phyloP scores from a whole-genome alignment of 1,140 invertebrate genomes.

The Dreissena rostriformis region DNA sequence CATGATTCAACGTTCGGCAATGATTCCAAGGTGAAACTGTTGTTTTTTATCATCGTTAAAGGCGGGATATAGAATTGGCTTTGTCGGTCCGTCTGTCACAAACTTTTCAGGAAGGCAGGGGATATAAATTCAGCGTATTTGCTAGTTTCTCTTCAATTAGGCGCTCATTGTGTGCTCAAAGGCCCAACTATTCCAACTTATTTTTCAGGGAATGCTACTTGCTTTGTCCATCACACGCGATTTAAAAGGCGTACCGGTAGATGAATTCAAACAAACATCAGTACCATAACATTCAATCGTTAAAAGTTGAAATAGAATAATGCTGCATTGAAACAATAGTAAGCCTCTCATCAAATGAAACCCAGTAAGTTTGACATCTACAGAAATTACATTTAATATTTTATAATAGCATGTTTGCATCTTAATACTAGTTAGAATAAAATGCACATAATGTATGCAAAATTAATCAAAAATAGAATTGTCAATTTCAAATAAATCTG shows the following conservation, averaged over 20 bases:
- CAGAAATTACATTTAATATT: neutral
- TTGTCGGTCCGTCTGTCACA: neutral
- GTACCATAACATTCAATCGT: too few relatives aligned
- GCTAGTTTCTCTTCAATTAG: too few relatives aligned
- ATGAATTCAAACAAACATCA: too few relatives aligned
- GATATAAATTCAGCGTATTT: neutral
- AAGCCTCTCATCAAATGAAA: too few relatives aligned
- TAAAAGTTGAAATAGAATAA: too few relatives aligned
- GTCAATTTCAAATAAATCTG: neutral
- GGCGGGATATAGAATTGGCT: neutral
- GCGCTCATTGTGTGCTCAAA: too few relatives aligned
- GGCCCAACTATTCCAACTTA: too few relatives aligned
- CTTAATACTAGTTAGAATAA: neutral
- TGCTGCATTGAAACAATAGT: too few relatives aligned
- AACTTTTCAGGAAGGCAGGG: neutral
- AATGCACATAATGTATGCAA: neutral
- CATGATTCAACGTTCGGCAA: neutral
- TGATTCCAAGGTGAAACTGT: slow-evolving; percentile 47
- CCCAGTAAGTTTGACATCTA: neutral
- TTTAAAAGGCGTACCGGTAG: too few relatives aligned
- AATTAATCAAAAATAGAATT: neutral
- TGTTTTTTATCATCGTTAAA: neutral
- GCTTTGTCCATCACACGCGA: too few relatives aligned
- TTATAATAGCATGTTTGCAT: neutral
- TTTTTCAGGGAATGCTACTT: too few relatives aligned